Conservation (phyloP, 2,888 invertebrate species). For the Listrodromus nycthemerus region DNA sequence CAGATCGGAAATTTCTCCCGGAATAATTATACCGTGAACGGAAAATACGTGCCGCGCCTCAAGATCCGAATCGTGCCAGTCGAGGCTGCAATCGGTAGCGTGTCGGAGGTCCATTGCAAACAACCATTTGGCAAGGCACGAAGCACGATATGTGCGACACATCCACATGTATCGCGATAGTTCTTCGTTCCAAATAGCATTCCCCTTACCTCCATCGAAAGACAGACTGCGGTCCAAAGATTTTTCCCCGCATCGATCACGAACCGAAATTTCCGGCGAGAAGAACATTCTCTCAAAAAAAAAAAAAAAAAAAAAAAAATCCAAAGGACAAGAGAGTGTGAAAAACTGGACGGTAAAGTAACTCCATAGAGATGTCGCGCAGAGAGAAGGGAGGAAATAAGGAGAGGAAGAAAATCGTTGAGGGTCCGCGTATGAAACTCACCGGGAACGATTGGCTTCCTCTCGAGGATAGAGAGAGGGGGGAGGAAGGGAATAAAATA, state of each 20-base stretch:
- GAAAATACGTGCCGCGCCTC: conserved; percentile 3
- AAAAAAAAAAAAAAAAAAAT: conserved; percentile 13
- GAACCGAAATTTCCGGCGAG: conserved; percentile 28
- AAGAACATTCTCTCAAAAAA: conserved; percentile 8
- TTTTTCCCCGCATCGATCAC: conserved; percentile 16
- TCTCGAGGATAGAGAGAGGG: conserved; percentile 31
- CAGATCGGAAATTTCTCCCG: not conserved
- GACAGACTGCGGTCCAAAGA: conserved; percentile 29
- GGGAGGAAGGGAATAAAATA: conserved; percentile 32
- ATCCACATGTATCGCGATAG: not conserved
- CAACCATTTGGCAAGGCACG: conserved; percentile 31
- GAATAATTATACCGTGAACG: not conserved
- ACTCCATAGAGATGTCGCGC: conserved; percentile 2
- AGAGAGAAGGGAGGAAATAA: conserved; percentile 14
- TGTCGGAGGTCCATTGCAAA: conserved; percentile 22
- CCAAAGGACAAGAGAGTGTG: conserved; percentile 41
- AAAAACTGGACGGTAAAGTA: conserved; percentile 24
- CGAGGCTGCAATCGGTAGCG: conserved; percentile 25
- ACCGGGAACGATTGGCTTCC: conserved; percentile 46
- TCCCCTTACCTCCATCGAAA: conserved; percentile 24
- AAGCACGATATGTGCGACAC: not conserved
- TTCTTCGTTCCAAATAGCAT: conserved; percentile 38
- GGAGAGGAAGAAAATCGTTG: conserved; percentile 41
- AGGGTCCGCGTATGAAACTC: conserved; percentile 41
- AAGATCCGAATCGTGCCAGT: not conserved